Percentiles rank a stretch among this genome's conserved stretches.
These are phyloP conservation scores for Mareca penelope DNA, from an alignment of 2,797 vertebrate species.

Conservation along the genomic window DNA sequence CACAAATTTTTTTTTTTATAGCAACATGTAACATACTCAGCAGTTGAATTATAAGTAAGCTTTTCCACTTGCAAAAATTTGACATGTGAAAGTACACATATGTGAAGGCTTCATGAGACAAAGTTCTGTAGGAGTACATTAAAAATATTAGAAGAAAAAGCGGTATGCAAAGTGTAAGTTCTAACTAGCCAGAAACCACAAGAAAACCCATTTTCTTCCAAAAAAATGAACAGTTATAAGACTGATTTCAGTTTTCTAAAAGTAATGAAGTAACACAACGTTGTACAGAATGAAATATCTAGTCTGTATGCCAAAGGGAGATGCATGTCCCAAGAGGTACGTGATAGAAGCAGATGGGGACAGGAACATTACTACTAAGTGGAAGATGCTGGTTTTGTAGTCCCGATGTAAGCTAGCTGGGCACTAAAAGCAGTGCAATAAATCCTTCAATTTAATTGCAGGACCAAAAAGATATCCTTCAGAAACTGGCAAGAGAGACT, in stretches of 20 bases:
- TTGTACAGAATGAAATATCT: not conserved
- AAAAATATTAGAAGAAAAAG: not conserved
- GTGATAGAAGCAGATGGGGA: too few relatives aligned
- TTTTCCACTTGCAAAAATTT: not conserved
- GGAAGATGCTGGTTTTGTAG: not conserved
- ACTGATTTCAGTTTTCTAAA: not conserved
- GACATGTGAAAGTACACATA: rapidly evolving
- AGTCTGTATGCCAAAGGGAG: not conserved
- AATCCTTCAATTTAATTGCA: not conserved
- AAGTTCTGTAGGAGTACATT: not conserved
- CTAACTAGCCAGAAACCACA: not conserved
- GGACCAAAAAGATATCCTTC: not conserved
- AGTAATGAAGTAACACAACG: not conserved
- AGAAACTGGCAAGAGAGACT: not conserved
- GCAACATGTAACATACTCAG: not conserved
- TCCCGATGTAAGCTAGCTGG: not conserved
- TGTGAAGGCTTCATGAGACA: not conserved
- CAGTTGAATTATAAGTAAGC: not conserved
- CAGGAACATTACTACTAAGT: too few relatives aligned
- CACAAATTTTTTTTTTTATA: not conserved
- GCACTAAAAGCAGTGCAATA: not conserved
- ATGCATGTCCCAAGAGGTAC: not conserved
- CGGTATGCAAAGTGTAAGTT: not conserved
- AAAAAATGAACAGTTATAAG: not conserved
- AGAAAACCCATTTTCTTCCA: not conserved